These are phyloP conservation scores for Sarcoramphus papa DNA, from an alignment of 2,797 vertebrate species.

Conservation along the genomic window DNA sequence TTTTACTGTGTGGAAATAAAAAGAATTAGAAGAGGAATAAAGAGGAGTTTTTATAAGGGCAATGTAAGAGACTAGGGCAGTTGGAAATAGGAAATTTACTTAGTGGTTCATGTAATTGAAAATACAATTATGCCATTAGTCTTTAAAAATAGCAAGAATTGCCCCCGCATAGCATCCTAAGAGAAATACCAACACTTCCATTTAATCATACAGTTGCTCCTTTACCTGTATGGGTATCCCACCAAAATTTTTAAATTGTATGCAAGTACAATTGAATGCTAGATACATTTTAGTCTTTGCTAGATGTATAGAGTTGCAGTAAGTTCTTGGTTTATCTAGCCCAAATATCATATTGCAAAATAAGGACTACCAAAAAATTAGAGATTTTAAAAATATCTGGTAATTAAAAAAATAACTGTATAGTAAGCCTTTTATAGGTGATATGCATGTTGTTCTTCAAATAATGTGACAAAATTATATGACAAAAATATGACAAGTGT, in stretches of 20 bases:
- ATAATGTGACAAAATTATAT: neutral
- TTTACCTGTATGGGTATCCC: fast-evolving
- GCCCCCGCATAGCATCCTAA: neutral
- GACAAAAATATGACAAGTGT: too few relatives aligned
- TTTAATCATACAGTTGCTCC: neutral
- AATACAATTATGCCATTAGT: neutral
- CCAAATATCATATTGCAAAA: neutral
- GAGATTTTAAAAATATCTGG: neutral
- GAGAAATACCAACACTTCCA: neutral
- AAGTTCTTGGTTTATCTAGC: neutral
- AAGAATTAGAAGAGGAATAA: neutral
- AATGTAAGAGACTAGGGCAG: neutral
- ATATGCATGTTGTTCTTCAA: neutral
- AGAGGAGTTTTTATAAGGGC: neutral
- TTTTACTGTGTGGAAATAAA: neutral
- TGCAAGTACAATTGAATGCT: neutral
- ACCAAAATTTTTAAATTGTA: neutral
- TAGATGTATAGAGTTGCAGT: neutral
- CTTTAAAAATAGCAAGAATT: neutral
- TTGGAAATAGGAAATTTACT: neutral
- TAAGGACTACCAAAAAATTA: neutral
- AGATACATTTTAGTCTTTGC: neutral
- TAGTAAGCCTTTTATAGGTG: neutral
- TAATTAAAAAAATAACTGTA: neutral
- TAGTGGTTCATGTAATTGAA: neutral